Base-by-base conservation (phyloP, 2,888 invertebrate species). In the Lacanobia wlatinum region DNA sequence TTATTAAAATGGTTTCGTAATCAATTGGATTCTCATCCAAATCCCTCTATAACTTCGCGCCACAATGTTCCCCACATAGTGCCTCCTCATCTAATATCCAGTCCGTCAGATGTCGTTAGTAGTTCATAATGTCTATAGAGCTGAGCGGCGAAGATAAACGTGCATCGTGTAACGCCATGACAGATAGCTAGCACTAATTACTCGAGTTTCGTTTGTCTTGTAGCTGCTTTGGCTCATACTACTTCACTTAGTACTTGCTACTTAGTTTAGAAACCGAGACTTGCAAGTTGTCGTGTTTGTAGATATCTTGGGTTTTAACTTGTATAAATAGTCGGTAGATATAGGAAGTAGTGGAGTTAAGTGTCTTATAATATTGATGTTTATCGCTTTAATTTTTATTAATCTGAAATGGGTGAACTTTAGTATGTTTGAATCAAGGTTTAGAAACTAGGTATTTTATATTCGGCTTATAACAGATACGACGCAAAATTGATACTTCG, bases 131-230 rank as follows among this genome's bases (percentile, higher is more conserved):
- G 82, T 77, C 78, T 78, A 65, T 76, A 77, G 63, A 72, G 59
- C 61, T 61, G 58, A 72, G 78, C 40, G 58, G 61, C 21, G 60
- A 82, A 78, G 77, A 84, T 78, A 84, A 75, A 83, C 82, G 73
- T 73, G 72, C 68, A 74, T 82, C 73, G 72, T 59, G 70, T 70
- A 38, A 63, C 79, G 72, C 48, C 76, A 53, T 71, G 73, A 76
- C 79, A 79, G 74, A 80, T 83, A 73, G 83, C 75, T 76, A 62
- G 71, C 63, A 64, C 78, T 84, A 85, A 84, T 84, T 85, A 84
- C 83, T 76, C 7, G 71, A 80, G 80, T 85, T 83, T 76, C 71
- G 80, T 84, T 85, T 84, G 80, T 76, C 70, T 85, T 85, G 62
- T 52, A 60, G 58, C 75, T 73, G 61, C 68, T 73, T 69, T 70